Percentiles rank a stretch among this genome's conserved stretches.
Conservation (phyloP, 2,113 vertebrate genomes). For the Siniperca chuatsi region DNA sequence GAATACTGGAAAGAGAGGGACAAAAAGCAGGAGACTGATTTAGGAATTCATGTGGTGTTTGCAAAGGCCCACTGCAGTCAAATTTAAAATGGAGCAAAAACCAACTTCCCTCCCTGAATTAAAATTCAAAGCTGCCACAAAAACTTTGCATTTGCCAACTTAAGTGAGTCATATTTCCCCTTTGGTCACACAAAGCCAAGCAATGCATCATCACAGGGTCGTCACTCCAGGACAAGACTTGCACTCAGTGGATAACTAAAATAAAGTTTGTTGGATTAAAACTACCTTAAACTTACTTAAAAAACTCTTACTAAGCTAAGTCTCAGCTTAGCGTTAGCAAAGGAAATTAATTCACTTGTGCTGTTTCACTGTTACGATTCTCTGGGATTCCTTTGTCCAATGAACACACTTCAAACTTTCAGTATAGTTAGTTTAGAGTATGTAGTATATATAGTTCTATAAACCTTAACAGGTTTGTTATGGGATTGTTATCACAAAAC, state of each 20-base stretch:
- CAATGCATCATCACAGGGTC: conserved; percentile 2
- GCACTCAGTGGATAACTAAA: not conserved
- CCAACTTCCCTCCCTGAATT: not conserved
- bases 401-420: not conserved
- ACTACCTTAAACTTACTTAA: not conserved
- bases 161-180: conserved; percentile 19
- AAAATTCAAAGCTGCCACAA: not conserved
- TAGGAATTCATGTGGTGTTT: not conserved
- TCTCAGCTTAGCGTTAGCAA: not conserved
- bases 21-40: not conserved
- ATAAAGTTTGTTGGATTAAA: not conserved
- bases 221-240: not conserved
- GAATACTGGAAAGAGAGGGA: not conserved
- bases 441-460: too few relatives aligned
- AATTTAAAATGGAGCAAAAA: not conserved
- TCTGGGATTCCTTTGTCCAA: not conserved
- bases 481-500: not conserved
- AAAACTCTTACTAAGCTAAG: not conserved
- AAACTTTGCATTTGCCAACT: not conserved
- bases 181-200: not conserved
- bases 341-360: not conserved
- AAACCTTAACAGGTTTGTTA: not conserved
- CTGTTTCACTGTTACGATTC: not conserved
- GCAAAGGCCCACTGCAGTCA: not conserved
- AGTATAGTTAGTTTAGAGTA: not conserved